phyloP scores from a whole-genome alignment of 2,888 invertebrate species.

The Ichneumoninae sp. region DNA sequence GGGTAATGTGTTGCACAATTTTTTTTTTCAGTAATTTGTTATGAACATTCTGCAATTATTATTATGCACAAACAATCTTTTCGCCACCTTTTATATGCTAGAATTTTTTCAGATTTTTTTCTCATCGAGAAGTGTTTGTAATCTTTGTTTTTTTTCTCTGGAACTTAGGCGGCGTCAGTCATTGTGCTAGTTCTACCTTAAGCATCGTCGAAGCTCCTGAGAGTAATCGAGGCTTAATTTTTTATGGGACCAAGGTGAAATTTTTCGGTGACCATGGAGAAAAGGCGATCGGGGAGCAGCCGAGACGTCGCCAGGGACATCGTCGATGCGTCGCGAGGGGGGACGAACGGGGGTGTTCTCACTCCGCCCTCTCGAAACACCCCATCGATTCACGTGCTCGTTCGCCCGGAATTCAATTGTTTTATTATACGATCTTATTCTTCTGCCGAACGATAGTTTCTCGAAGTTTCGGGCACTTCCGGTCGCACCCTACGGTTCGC shows the following conservation, averaged over 20 bases:
- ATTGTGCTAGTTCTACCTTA: background rate
- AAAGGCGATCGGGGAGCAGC: conserved; percentile 61
- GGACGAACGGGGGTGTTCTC: conserved; percentile 50
- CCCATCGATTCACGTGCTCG: conserved; percentile 74
- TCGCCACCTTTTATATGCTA: too few relatives aligned
- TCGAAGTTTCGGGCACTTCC: conserved; percentile 58
- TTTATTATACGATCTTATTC: conserved; percentile 79
- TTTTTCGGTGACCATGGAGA: conserved; percentile 63
- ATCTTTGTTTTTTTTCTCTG: too few relatives aligned
- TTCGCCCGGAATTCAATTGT: conserved; percentile 79
- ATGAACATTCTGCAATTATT: too few relatives aligned
- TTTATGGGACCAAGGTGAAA: conserved; percentile 57
- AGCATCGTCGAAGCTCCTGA: conserved; percentile 28
- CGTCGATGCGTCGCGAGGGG: conserved; percentile 53
- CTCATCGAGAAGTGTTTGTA: too few relatives aligned
- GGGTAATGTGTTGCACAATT: too few relatives aligned
- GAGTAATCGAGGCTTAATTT: conserved; percentile 61
- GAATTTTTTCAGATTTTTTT: too few relatives aligned
- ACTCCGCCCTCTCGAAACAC: conserved; percentile 60
- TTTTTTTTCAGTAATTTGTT: too few relatives aligned
- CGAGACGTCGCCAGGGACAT: conserved; percentile 64
- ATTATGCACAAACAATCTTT: too few relatives aligned
- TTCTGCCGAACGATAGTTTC: conserved; percentile 53
- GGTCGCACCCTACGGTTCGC: conserved; percentile 2
- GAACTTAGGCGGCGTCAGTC: too few relatives aligned